phyloP scores from a whole-genome alignment of 1,140 invertebrate species.

The Saccostrea cuccullata region DNA sequence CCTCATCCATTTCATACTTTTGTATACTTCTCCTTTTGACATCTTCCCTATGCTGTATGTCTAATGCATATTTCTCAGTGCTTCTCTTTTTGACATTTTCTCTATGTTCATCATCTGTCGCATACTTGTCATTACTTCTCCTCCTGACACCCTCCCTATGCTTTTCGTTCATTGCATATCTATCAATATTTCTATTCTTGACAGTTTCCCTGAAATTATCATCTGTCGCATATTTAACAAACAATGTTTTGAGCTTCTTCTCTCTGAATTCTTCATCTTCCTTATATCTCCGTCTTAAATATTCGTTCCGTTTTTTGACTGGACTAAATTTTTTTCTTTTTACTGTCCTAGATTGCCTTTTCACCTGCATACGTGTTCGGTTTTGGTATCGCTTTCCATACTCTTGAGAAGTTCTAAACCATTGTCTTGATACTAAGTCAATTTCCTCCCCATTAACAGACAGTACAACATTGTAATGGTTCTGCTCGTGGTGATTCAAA shows the following conservation, averaged over 20 bases:
- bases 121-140: too few species aligned
- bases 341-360: background rate
- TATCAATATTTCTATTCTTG: too few species aligned
- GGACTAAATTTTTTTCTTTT: background rate
- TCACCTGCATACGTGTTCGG: background rate
- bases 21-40: background rate
- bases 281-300: background rate
- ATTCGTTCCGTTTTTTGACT: background rate
- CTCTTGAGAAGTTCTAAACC: background rate
- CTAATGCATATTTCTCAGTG: background rate
- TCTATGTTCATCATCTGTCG: too few species aligned
- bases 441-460: background rate
- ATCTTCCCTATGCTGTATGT: background rate
- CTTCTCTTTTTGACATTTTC: background rate
- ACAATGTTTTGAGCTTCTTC: background rate
- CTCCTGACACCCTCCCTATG: too few species aligned
- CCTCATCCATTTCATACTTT: constrained; percentile 16
- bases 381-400: background rate
- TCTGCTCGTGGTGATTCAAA: background rate
- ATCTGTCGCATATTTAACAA: background rate
- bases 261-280: background rate
- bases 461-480: constrained; percentile 35
- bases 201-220: too few species aligned
- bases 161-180: too few species aligned
- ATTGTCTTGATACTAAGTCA: too few species aligned